Percentiles rank a stretch among this genome's conserved stretches.
Evolutionary conservation across 1,140 invertebrate genomes (phyloP).

Genomic region (Drosophila simulans): DNA sequence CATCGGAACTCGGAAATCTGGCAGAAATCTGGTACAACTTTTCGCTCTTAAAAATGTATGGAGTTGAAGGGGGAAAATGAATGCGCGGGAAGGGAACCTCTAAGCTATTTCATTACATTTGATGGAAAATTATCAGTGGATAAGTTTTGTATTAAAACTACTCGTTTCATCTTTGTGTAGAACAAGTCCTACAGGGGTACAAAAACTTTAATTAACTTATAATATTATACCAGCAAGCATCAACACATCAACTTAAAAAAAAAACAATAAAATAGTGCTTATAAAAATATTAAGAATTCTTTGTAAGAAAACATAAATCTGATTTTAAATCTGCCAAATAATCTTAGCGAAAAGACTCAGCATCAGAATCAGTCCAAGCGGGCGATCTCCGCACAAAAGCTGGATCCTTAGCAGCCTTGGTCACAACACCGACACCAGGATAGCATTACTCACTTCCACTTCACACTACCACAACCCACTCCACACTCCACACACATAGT

Average conservation of each 20-base stretch:
- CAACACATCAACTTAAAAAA: no score
- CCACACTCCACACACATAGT: not conserved
- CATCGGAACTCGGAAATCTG: slow-evolving; percentile 18
- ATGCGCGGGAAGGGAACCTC: not conserved
- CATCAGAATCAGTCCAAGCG: slow-evolving; percentile 21
- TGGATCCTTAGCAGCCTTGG: not conserved
- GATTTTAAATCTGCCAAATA: no score
- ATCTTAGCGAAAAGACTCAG: not conserved
- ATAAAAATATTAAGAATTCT: no score
- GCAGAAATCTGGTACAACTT: slow-evolving; percentile 4
- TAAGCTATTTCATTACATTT: slow-evolving; percentile 14
- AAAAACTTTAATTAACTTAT: no score
- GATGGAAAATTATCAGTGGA: not conserved
- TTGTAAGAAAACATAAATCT: no score
- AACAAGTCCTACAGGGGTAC: no score
- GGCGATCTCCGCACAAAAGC: slow-evolving; percentile 3
- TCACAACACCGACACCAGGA: slow-evolving; percentile 36
- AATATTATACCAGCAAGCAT: no score
- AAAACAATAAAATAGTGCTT: no score
- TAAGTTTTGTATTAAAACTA: not conserved
- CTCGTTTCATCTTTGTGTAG: no score
- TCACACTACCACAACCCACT: not conserved
- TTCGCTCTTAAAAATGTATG: not conserved
- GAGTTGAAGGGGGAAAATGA: not conserved
- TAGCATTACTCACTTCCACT: slow-evolving; percentile 25